Base-by-base conservation (phyloP, 2,113 vertebrate genomes). In the Myiozetetes cayanensis region DNA sequence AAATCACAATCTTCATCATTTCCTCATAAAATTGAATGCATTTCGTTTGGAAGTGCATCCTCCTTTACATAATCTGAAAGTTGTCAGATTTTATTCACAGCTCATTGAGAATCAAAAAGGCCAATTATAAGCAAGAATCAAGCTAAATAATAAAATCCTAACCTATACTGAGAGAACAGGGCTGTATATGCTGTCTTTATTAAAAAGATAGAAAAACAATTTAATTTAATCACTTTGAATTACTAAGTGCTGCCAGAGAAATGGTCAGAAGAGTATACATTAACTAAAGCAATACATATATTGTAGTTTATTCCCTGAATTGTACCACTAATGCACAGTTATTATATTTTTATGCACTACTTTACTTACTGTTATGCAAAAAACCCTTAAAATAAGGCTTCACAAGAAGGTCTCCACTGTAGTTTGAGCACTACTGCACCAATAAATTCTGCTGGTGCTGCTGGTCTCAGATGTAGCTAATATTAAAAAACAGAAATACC, bases 31-130 rank as follows among this genome's bases (percentile, higher is more conserved):
- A 83, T 27, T 82, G 68, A 85, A 68, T 83, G n/a, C 23, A 78
- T 72, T 93, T 90, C 50, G 74, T 16, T 93, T 7, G 0, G 88
- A 90, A 85, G 37, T 55, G 84, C 49, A 76, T 89, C 61, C 18
- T 87, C 49, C 74, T 83, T 87, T 96, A 87, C 41, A 73, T 77
- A 91, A 85, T 67, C 81, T 66, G 71, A 91, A 73, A 77, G 59
- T 90, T 86, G 59, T 95, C 63, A 86, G 31, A 79, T 94, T 96
- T 97, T 89, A 76, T 96, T 91, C 82, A 91, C 74, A 96, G 86
- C 19, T 84, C 52, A 88, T 59, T 87, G 63, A 93, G 43, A 97
- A 66, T 3, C 27, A 80, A 49, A 94, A 92, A 84, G 53, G 37
- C 91, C 70, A 94, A 93, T 93, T 96, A 89, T 66, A 96, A 96